A percentile compares a stretch with the other conserved stretches of the same genome.
These are phyloP conservation scores for Polydrusus tereticollis DNA, from an alignment of 2,888 invertebrate species.

Conservation along the genomic window DNA sequence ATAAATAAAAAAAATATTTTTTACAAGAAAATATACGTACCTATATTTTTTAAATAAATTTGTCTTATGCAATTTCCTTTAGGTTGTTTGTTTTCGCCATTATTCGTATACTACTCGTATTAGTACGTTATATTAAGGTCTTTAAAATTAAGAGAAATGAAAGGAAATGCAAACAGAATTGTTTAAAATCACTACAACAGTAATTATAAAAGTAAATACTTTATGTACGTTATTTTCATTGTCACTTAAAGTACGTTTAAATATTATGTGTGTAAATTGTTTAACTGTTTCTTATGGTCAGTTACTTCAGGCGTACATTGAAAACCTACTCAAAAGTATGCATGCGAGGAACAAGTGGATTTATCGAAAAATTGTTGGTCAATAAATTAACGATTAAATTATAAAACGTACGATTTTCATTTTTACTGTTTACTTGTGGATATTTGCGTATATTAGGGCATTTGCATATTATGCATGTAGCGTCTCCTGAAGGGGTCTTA, in stretches of 20 bases:
- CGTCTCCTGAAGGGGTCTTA: too few species aligned
- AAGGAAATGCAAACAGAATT: constrained; percentile 22
- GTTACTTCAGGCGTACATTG: not conserved
- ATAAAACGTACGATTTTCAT: too few species aligned
- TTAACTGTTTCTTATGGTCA: constrained; percentile 32
- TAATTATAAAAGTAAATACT: constrained; percentile 35
- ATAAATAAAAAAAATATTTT: too few species aligned
- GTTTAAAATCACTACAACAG: constrained; percentile 27
- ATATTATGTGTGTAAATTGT: constrained; percentile 24
- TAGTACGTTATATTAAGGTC: too few species aligned
- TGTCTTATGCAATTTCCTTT: too few species aligned
- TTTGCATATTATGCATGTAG: not conserved
- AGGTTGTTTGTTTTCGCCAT: too few species aligned
- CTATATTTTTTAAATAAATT: too few species aligned
- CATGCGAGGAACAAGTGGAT: not conserved
- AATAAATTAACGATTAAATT: too few species aligned
- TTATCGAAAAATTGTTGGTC: not conserved
- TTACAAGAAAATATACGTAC: too few species aligned
- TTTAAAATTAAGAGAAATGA: not conserved
- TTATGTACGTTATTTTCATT: constrained; percentile 7
- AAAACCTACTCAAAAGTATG: constrained; percentile 6
- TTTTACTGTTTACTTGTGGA: too few species aligned
- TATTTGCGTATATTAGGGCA: too few species aligned
- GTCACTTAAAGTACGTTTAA: constrained; percentile 30
- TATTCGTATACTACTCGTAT: too few species aligned